Evolutionary conservation across 2,888 invertebrate species (phyloP).

Genomic region (Drosophila emarginata): DNA sequence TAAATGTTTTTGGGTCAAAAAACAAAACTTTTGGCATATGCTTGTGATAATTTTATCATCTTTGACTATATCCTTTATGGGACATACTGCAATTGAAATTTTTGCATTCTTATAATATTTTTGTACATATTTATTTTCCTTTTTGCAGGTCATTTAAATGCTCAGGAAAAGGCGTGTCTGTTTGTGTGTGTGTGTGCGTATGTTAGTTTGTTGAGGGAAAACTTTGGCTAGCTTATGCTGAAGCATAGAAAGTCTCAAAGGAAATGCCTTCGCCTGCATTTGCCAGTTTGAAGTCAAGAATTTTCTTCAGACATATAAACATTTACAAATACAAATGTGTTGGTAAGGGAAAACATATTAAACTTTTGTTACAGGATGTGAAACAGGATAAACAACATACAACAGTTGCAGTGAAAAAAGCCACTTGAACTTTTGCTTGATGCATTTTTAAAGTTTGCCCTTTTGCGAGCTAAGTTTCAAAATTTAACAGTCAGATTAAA

Average conservation of each 20-base stretch:
- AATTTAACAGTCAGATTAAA: constrained; percentile 3
- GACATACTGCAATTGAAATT: background rate
- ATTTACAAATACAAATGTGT: background rate
- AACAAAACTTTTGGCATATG: constrained; percentile 9
- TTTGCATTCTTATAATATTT: background rate
- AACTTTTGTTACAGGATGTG: constrained; percentile 30
- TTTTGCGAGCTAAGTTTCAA: constrained; percentile 10
- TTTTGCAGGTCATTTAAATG: constrained; percentile 1
- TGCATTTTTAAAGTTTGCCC: constrained; percentile 20
- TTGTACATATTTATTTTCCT: background rate
- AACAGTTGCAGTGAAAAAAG: constrained; percentile 13
- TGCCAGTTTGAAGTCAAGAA: background rate
- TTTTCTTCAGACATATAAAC: background rate
- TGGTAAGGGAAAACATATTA: constrained; percentile 13
- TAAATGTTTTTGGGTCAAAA: background rate
- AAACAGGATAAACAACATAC: constrained; percentile 16
- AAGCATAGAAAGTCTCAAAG: constrained; percentile 13
- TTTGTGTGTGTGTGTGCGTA: background rate
- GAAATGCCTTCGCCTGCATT: constrained; percentile 15
- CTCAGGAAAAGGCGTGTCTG: background rate
- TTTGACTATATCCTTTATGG: background rate
- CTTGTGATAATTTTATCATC: constrained; percentile 6
- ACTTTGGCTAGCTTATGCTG: background rate
- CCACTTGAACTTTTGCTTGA: constrained; percentile 21
- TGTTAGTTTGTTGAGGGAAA: background rate